phyloP scores from a whole-genome alignment of 2,797 vertebrate species.

The Graptemys geographica region DNA sequence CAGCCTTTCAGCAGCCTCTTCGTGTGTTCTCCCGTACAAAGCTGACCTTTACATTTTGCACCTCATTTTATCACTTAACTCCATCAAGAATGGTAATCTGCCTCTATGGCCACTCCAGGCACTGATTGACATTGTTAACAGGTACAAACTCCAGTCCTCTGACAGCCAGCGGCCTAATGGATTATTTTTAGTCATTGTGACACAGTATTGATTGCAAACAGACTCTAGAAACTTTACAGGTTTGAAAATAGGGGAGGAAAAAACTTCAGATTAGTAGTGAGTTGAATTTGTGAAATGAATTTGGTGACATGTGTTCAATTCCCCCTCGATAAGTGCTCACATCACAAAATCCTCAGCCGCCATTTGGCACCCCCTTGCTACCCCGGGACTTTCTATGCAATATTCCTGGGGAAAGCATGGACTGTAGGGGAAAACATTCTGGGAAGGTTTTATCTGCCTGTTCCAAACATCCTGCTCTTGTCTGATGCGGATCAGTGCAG shows the following conservation, averaged over 20 bases:
- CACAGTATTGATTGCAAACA: fast-evolving
- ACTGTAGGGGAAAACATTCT: not conserved
- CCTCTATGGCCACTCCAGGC: not conserved
- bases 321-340: not conserved
- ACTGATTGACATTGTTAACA: not conserved
- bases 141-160: not conserved
- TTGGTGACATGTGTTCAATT: not conserved
- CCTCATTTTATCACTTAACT: slow-evolving; percentile 1
- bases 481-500: not conserved
- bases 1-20: not conserved
- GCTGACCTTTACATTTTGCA: not conserved
- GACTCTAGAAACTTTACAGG: not conserved
- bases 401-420: not conserved
- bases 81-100: not conserved
- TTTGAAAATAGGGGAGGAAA: fast-evolving
- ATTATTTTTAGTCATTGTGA: fast-evolving
- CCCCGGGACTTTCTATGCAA: not conserved
- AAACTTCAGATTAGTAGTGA: not conserved
- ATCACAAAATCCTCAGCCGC: not conserved
- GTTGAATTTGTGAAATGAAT: not conserved
- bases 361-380: not conserved
- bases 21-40: fast-evolving
- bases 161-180: not conserved
- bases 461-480: not conserved
- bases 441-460: not conserved